phyloP scores from a whole-genome alignment of 1,140 invertebrate genomes.

The Sycobia sp. region DNA sequence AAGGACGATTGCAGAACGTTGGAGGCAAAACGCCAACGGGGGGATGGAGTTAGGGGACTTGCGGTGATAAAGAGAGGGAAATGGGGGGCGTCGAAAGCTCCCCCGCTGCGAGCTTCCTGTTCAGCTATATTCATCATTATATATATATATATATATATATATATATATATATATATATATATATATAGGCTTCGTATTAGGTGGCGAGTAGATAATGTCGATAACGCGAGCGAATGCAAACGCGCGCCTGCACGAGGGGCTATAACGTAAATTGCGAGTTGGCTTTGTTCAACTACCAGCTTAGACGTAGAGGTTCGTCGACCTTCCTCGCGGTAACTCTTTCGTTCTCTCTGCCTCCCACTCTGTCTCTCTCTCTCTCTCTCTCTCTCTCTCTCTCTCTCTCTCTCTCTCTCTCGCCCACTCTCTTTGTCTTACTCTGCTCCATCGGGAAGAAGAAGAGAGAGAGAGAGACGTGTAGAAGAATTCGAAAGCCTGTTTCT shows the following conservation, averaged over 20 bases:
- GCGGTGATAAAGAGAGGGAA: not conserved
- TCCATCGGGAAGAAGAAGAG: too few species aligned
- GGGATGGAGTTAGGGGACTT: not conserved
- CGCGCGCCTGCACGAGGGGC: not conserved
- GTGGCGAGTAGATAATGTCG: constrained; percentile 28
- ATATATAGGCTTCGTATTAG: constrained; percentile 14
- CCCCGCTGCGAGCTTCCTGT: constrained; percentile 7
- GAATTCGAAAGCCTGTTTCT: too few species aligned
- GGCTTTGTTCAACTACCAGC: constrained; percentile 31
- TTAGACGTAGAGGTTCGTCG: constrained; percentile 26
- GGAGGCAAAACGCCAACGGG: too few species aligned
- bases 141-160: too few species aligned
- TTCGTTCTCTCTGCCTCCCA: too few species aligned
- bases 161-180: too few species aligned
- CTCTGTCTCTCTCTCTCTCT: constrained; percentile 5
- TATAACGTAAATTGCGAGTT: constrained; percentile 30
- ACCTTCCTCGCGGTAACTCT: too few species aligned
- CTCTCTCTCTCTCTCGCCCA: not conserved
- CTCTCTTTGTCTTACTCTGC: not conserved
- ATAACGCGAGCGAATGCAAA: constrained; percentile 20
- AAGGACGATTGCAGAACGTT: too few species aligned
- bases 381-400: not conserved
- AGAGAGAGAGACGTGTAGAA: too few species aligned
- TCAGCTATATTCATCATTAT: too few species aligned
- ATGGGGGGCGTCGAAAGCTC: constrained; percentile 16